phyloP scores from a whole-genome alignment of 2,888 invertebrate genomes.

The Conops quadrifasciatus region DNA sequence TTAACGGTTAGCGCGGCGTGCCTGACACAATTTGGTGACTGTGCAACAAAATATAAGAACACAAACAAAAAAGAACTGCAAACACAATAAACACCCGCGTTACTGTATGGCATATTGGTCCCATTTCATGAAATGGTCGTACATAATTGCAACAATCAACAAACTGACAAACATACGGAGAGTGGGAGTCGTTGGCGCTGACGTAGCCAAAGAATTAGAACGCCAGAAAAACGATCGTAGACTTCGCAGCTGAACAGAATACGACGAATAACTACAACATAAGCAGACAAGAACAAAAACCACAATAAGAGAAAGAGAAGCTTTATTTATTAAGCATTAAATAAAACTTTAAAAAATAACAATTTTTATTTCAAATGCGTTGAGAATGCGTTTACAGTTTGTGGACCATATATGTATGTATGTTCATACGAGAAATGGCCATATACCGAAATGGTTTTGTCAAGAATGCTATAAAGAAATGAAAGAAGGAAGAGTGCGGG shows the following conservation, averaged over 20 bases:
- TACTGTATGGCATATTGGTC: not conserved
- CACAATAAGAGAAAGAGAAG: not conserved
- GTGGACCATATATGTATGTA: not conserved
- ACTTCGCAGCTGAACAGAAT: not conserved
- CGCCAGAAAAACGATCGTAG: constrained; percentile 24
- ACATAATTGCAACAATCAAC: constrained; percentile 5
- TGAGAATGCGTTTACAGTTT: constrained; percentile 2
- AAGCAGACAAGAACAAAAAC: constrained; percentile 1
- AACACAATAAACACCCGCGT: constrained; percentile 5
- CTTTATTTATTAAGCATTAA: not conserved
- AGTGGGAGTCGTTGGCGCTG: not conserved
- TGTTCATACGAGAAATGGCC: too few species aligned
- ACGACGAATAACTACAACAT: not conserved
- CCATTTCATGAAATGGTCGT: constrained; percentile 9
- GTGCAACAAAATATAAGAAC: not conserved
- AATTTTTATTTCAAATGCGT: constrained; percentile 1
- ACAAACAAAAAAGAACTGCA: not conserved
- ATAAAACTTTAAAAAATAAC: not conserved
- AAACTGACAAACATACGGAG: not conserved
- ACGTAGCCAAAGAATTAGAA: constrained; percentile 20
- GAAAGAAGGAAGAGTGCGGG: not conserved
- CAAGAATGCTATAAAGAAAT: not conserved
- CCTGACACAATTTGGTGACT: constrained; percentile 8
- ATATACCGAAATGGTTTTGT: too few species aligned
- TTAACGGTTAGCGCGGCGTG: too few species aligned